phyloP scores from a whole-genome alignment of 2,888 invertebrate genomes.

The Troides aeacus region DNA sequence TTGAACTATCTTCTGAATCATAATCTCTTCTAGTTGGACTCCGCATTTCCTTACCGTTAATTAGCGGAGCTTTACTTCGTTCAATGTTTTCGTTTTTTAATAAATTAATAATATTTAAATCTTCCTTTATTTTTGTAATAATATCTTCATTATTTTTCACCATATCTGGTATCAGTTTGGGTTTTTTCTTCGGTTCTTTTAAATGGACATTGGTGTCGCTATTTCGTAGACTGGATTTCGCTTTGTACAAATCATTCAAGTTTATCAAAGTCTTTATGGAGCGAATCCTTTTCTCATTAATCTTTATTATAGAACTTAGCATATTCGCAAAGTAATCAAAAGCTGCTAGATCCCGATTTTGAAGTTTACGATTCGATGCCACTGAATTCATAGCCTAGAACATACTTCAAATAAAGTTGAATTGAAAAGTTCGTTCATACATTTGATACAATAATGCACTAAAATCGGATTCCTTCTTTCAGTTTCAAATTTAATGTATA shows the following conservation, averaged over 20 bases:
- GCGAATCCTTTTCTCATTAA: slow-evolving; percentile 20
- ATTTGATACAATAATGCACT: not conserved
- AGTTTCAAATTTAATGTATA: no score
- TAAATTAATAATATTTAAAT: not conserved
- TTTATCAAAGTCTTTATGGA: slow-evolving; percentile 10
- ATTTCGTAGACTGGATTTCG: not conserved
- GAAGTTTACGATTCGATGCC: slow-evolving; percentile 1
- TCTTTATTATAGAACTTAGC: slow-evolving; percentile 17
- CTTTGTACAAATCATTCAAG: slow-evolving; percentile 20
- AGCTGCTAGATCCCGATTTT: not conserved
- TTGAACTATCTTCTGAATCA: not conserved
- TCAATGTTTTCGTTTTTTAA: not conserved
- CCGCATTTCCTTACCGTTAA: not conserved
- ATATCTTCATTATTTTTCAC: slow-evolving; percentile 1
- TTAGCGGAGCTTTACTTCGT: not conserved
- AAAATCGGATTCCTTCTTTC: not conserved
- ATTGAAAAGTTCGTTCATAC: not conserved
- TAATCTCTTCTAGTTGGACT: not conserved
- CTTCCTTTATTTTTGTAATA: not conserved
- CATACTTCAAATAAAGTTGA: slow-evolving; percentile 4
- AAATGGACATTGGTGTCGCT: not conserved
- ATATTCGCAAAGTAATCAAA: slow-evolving; percentile 11
- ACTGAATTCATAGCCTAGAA: slow-evolving; percentile 5
- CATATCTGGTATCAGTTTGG: not conserved
- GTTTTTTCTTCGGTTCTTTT: not conserved